Evolutionary conservation across 2,797 vertebrate genomes (phyloP).

Genomic region (Rhinophrynus dorsalis): DNA sequence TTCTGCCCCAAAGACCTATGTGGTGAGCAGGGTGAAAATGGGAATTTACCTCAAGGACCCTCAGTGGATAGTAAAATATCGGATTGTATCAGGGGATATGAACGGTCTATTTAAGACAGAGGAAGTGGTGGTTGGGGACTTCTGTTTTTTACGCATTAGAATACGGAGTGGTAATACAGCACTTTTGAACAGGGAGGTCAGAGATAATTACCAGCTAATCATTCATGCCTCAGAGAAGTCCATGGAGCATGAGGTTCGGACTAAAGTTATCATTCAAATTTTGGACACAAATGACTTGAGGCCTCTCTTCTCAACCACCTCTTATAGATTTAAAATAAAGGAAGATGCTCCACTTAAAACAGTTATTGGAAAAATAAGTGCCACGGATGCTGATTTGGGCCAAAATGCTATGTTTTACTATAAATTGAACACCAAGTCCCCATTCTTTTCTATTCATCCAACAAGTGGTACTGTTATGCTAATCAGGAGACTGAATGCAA

Average conservation of each 20-base stretch:
- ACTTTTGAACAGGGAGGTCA: conserved; percentile 88
- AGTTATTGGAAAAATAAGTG: conserved; percentile 81
- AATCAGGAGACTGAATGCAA: conserved; percentile 78
- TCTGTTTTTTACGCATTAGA: conserved; percentile 90
- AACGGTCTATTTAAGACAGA: conserved; percentile 84
- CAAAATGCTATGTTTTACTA: conserved; percentile 93
- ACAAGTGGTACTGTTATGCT: conserved; percentile 84
- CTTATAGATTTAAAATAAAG: conserved; percentile 80
- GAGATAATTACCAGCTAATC: conserved; percentile 83
- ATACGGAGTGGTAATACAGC: conserved; percentile 84
- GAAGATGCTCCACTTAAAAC: conserved; percentile 82
- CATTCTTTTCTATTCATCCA: conserved; percentile 83
- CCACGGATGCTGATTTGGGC: conserved; percentile 90
- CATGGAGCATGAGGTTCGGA: conserved; percentile 72
- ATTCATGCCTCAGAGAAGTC: conserved; percentile 83
- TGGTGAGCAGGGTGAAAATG: conserved; percentile 84
- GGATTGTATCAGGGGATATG: conserved; percentile 81
- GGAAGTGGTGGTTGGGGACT: conserved; percentile 82
- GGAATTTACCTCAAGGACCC: conserved; percentile 77
- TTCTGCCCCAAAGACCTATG: conserved; percentile 87
- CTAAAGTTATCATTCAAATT: conserved; percentile 84
- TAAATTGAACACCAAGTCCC: conserved; percentile 77
- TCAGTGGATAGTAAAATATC: conserved; percentile 81
- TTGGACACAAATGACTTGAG: conserved; percentile 94
- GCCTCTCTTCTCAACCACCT: conserved; percentile 93